phyloP scores from a whole-genome alignment of 2,113 vertebrate species.

The Strigops habroptila region DNA sequence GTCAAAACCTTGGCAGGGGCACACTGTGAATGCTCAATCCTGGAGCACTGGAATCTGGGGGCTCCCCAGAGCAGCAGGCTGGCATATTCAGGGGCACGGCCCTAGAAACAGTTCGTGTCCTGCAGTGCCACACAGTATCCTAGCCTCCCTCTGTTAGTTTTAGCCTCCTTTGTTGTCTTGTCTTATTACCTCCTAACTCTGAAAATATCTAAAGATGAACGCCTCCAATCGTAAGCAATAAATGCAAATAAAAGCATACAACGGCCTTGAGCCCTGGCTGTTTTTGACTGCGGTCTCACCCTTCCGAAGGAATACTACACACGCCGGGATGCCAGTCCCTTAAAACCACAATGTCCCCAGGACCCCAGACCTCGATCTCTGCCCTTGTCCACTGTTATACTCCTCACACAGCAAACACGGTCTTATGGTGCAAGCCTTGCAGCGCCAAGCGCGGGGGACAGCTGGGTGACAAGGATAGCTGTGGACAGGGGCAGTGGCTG shows the following conservation, averaged over 20 bases:
- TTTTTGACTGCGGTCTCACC: neutral
- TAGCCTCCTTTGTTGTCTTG: neutral
- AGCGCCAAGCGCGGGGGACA: neutral
- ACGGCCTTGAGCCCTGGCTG: neutral
- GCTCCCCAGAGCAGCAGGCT: neutral
- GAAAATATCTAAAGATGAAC: neutral
- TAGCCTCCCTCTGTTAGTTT: neutral
- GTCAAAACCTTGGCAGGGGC: neutral
- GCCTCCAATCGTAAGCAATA: neutral
- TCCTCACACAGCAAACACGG: conserved; percentile 10
- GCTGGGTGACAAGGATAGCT: conserved; percentile 61
- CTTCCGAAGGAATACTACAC: neutral
- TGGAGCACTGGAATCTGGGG: neutral
- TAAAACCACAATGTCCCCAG: conserved; percentile 41
- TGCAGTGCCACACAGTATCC: neutral
- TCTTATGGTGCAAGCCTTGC: conserved; percentile 44
- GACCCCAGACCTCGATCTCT: conserved; percentile 46
- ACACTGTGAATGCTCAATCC: neutral
- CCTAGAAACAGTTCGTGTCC: neutral
- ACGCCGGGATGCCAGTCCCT: neutral
- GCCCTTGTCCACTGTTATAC: conserved; percentile 49
- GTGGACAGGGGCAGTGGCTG: conserved; percentile 61
- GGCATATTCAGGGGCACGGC: accelerated
- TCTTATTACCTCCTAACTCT: neutral
- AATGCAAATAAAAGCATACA: neutral